Evolutionary conservation across 1,140 invertebrate species (phyloP), one percentile per base, ranked within the genome.

Genomic region (Orchestia grillus): DNA sequence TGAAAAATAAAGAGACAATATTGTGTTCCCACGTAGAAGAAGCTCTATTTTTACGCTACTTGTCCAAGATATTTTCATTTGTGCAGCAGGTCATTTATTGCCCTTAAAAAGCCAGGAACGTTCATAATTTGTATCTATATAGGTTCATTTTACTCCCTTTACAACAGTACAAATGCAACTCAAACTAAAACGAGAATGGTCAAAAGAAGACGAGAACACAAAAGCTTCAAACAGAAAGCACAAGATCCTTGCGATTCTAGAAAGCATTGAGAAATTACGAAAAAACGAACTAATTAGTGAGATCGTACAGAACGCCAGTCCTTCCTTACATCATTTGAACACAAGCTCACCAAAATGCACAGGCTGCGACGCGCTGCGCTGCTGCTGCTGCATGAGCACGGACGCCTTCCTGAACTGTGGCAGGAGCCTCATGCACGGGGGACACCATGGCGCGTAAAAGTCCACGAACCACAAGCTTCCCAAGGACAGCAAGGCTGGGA

Each of bases 371-470:
- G 19, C 11, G 92, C 19, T 19, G 23, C 44, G 92, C 43, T 92
- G 36, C n/a, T 53, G 47, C 36, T n/a, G 92, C n/a, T 96, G 96
- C 44, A 97, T 96, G 41, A 97, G 87, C 42, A 96, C 95, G 90
- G 97, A 97, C 36, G 97, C 97, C 95, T 98, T 98, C 23, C 98
- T 97, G 92, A 98, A 97, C 97, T 98, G 98, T 77, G 98, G 98
- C 36, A 99, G 97, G 95, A 99, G 97, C 96, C 98, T 97, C 97
- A 98, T 98, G 97, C 98, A 99, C 0, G 98, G 98, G n/a, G 98
- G 98, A 97, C 98, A 99, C 98, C 98, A 98, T 97, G 98, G 98
- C 8, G 98, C 98, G 97, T 98, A 98, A 98, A 98, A 98, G 97
- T 99, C 98, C 45, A 99, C 98, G 97, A 99, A 98, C 98, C 96